These are phyloP conservation scores for Cyclargus thomasi DNA, from an alignment of 1,140 invertebrate species.

Conservation along the genomic window DNA sequence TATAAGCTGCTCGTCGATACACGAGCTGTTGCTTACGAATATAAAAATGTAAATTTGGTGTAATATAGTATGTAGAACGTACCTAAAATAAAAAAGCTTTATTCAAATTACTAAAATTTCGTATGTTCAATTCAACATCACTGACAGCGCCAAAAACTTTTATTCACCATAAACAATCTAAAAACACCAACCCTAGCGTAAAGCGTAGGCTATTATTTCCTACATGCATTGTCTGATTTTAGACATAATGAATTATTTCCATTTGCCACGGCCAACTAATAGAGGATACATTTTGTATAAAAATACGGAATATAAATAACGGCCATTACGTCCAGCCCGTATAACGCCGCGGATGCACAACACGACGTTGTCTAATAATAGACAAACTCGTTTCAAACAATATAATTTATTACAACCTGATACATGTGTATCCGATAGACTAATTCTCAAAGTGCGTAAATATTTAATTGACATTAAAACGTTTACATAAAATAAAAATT, in stretches of 20 bases:
- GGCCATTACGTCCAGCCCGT: background rate
- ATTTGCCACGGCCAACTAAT: background rate
- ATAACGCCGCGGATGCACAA: background rate
- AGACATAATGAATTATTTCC: background rate
- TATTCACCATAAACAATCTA: background rate
- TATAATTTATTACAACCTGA: constrained; percentile 1
- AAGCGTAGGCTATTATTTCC: background rate
- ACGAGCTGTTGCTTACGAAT: no score
- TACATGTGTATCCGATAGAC: background rate
- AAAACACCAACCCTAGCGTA: background rate
- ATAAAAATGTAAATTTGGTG: no score
- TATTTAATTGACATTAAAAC: no score
- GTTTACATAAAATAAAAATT: no score
- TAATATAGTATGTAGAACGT: no score
- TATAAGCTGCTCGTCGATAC: no score
- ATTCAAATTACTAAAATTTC: no score
- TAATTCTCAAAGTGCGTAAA: no score
- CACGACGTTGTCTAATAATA: constrained; percentile 3
- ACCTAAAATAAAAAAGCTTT: no score
- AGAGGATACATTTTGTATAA: constrained; percentile 11
- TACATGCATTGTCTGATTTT: background rate
- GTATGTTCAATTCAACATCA: no score
- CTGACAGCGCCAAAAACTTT: background rate
- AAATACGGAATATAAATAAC: constrained; percentile 4
- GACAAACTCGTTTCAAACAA: constrained; percentile 10